Evolutionary conservation across 2,888 invertebrate species (phyloP).

Genomic region (Loripinus fragilis): DNA sequence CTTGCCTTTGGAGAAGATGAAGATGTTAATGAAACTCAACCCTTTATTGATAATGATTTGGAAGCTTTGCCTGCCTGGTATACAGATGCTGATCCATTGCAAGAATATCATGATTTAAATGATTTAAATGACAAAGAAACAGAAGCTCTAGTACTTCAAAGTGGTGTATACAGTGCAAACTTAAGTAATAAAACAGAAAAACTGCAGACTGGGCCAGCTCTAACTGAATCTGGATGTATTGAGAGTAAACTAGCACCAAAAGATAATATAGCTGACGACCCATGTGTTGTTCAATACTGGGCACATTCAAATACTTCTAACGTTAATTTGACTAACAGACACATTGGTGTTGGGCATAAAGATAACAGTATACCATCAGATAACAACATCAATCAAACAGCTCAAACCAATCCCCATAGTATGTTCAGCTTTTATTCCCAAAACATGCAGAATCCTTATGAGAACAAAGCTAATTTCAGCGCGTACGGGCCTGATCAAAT

Average conservation of each 20-base stretch:
- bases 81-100: not conserved
- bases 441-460: not conserved
- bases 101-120: not conserved
- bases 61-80: not conserved
- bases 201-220: not conserved
- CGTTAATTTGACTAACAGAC: not conserved
- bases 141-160: not conserved
- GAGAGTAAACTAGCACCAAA: not conserved
- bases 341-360: not conserved
- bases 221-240: not conserved
- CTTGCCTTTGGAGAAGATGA: not conserved
- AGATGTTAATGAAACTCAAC: not conserved
- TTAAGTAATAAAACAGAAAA: not conserved
- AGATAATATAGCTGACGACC: not conserved
- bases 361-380: too few relatives aligned
- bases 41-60: not conserved
- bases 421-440: not conserved
- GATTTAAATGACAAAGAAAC: not conserved
- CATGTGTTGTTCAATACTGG: constrained; percentile 11
- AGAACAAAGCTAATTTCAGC: not conserved
- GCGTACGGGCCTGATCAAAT: not conserved
- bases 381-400: too few relatives aligned
- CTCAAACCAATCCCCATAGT: not conserved
- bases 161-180: not conserved
- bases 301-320: not conserved